Evolutionary conservation across 1,140 invertebrate genomes (phyloP), one percentile per base, ranked within the genome.

Genomic region (Lamellibrachia luymesi): DNA sequence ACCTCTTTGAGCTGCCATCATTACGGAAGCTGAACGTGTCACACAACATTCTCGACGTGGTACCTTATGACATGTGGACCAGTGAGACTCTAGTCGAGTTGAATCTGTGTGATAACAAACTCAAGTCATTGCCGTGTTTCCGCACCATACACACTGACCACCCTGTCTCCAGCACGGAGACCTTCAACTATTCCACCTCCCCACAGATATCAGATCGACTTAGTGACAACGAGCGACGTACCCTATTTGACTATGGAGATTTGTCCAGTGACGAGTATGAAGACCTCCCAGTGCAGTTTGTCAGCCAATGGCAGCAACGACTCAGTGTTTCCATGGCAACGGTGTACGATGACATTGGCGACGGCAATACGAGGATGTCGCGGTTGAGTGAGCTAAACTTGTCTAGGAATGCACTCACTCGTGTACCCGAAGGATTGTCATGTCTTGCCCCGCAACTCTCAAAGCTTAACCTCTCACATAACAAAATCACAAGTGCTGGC

Each of bases 31-130:
- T 99, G 94, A 98, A 99, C 96, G 97, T 99, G 0, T 98, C 98
- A 0, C 98, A 99, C 95, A 99, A 99, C 96, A 98, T 98, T 95
- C 96, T 99, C n/a, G 98, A 98, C 90, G 96, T 97, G 92, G 95
- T 99, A 56, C 98, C 99, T 0, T 97, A 97, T 91, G 97, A 98
- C 93, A 97, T 99, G 96, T 99, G 99, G 99, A 96, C 97, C n/a
- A 90, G 97, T 98, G 1, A 98, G 0, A 98, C 98, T 94, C 96
- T 99, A 50, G 97, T 98, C 93, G 99, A 99, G 96, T 96, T 99
- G 17, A 99, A 99, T 96, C 97, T 98, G 0, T 98, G 98, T 0
- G 97, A 99, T 94, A 99, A 99, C 97, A 96, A 98, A 27, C 96
- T 99, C 2, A 97, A 97, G 90, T 97, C 98, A 94, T 96, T 99